Evolutionary conservation across 2,888 invertebrate species (phyloP), one percentile per base, ranked within the genome.

Genomic region (Fragum whitleyi): DNA sequence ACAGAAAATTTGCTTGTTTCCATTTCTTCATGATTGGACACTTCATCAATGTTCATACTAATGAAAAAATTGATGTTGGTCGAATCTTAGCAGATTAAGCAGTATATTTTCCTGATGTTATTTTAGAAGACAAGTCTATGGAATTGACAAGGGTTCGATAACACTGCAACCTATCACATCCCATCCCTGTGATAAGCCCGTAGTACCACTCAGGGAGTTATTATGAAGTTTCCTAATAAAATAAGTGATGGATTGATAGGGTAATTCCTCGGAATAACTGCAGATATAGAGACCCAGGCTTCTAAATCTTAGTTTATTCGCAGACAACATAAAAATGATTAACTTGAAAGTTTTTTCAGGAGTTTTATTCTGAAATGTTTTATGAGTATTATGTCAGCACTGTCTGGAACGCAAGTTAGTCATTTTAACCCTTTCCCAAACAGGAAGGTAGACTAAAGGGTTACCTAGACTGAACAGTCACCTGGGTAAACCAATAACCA

Each of bases 241-340:
- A 61, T 61, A 32, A 61, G 61, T 61, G 61, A 61, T 61, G 32
- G 61, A 61, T 61, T 61, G 61, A 32, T 32, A n/a, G 29, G 19
- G 29, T 61, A 61, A 61, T 28, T 61, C n/a, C 36, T 14, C 29
- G 32, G 61, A 61, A 61, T 61, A 61, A 32, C 61, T 61, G 11
- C 36, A 32, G 61, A 61, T 61, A 61, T 61, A 32, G 32, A 61
- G 61, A 29, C 61, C 19, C 16, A 3, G 6, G n/a, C 9, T n/a
- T 14, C n/a, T 61, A 61, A 61, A 61, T 61, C 32, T 28, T 61
- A n/a, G n/a, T 32, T 61, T 28, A 29, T 29, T 61, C 36, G 7
- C 61, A 61, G 61, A 61, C 61, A 61, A 29, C 61, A 61, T 61
- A 61, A 61, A 61, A 61, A n/a, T 61, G 32, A 32, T 61, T 47